These are phyloP conservation scores for Timema podura DNA, from an alignment of 2,888 invertebrate genomes.

Conservation along the genomic window DNA sequence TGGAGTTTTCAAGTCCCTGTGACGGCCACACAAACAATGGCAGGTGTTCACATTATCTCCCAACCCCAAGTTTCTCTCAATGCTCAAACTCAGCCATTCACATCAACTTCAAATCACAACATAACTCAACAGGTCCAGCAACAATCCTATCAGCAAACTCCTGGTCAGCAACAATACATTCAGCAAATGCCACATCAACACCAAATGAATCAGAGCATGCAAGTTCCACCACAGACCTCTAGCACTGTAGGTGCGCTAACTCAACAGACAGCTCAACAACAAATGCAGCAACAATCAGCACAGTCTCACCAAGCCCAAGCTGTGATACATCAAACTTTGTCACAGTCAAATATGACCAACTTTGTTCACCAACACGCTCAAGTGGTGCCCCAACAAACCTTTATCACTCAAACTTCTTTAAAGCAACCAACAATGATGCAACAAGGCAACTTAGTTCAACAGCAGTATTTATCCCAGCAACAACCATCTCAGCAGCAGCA, in stretches of 20 bases:
- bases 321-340: not conserved
- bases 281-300: not conserved
- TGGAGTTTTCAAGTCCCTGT: conserved; percentile 46
- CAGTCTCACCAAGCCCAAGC: not conserved
- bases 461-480: conserved; percentile 24
- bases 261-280: not conserved
- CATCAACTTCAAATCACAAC: too few species aligned
- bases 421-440: conserved; percentile 7
- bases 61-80: too few species aligned
- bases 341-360: not conserved
- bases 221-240: too few species aligned
- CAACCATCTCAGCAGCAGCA: conserved; percentile 39
- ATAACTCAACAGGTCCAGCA: too few species aligned
- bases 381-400: not conserved
- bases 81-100: too few species aligned
- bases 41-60: not conserved
- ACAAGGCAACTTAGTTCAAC: not conserved
- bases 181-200: too few species aligned
- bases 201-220: too few species aligned
- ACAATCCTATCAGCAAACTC: too few species aligned
- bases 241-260: too few species aligned
- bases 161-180: too few species aligned
- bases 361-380: not conserved
- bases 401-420: not conserved
- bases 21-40: conserved; percentile 44